Evolutionary conservation across 2,888 invertebrate genomes (phyloP), one percentile per base, ranked within the genome.

Genomic region (Drosophila ezoana): DNA sequence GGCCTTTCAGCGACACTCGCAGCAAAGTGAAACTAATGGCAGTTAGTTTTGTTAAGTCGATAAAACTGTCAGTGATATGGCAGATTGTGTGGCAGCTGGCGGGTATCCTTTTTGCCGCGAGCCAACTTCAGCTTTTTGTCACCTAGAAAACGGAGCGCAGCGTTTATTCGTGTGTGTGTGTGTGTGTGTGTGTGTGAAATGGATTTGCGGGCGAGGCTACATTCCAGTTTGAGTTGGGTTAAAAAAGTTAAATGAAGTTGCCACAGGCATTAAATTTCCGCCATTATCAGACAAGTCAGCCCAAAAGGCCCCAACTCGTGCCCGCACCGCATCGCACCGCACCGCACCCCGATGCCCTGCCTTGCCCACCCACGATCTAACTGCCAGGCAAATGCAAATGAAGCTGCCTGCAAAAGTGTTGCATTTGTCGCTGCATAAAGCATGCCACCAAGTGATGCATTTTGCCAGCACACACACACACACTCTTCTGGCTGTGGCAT

Each of bases 31-130:
- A 90, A 90, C 90, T 88, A 89, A 89, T 90, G 89, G 88, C 85
- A 84, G 87, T 90, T 90, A 83, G 89, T 90, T 89, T 88, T 85
- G 88, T 90, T 90, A 89, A 90, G 89, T 90, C 89, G 89, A 89
- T 89, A 89, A 89, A 90, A 90, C 89, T 88, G 88, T 88, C 88
- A 88, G 89, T 89, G 89, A 89, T 88, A 89, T 83, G 79, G 81
- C 87, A 88, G 83, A 84, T 87, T 88, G 87, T 86, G 78, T 76
- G 81, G 81, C 81, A 79, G 83, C 81, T 80, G 81, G 69, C 72
- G 70, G 75, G 49, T 28, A 28, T 54, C 13, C 44, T 58, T 58
- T 51, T 49, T 52, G 52, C 72, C 38, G 43, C 63, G 35, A 37
- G 51, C 20, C 28, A 28, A 4, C 41, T 44, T 35, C 41, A 43